Evolutionary conservation across 2,797 vertebrate genomes (phyloP), one percentile per base, ranked within the genome.

Genomic region (Dryobates pubescens): DNA sequence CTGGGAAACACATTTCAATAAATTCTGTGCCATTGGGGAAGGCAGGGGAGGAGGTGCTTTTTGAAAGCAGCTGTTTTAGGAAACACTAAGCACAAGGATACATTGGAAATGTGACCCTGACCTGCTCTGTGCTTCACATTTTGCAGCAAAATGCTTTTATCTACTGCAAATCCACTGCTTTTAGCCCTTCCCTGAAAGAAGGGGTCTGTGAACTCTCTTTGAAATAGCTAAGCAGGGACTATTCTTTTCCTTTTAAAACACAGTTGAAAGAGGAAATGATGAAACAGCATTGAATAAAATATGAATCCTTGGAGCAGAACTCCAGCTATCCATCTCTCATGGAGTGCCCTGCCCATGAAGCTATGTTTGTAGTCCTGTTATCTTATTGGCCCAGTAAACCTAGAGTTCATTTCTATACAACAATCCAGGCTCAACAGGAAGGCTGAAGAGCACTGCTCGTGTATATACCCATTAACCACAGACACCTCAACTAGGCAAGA

Each of bases 81-180:
- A 90, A 94, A 77, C 23, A 56, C 45, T 38, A 85, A 74, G 79
- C 4, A 1, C 8, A 38, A 76, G 38, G 26, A 86, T 45, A 72
- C 17, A 13, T 87, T 85, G 89, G 65, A 95, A 90, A 94, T 65
- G 90, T 43, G 70, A 59, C 79, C 76, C 11, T 87, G 89, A 94
- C 89, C 82, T 89, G 47, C 56, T 63, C 70, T 27, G 49, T 74
- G 62, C 62, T 69, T 80, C 84, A 72, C 32, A 57, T 85, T 87
- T 85, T 82, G 72, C 72, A 77, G 69, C 36, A 87, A 90, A 93
- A 74, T 49, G 79, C 82, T 90, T 95, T 95, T 82, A 90, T 93
- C 84, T 82, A 17, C 41, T 65, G 62, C 32, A 85, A 45, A 92
- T 82, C 61, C 65, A 77, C 41, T 80, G 75, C 73, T 93, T 95